Evolutionary conservation across 2,888 invertebrate species (phyloP).

Genomic region (Tetramorium bicarinatum): DNA sequence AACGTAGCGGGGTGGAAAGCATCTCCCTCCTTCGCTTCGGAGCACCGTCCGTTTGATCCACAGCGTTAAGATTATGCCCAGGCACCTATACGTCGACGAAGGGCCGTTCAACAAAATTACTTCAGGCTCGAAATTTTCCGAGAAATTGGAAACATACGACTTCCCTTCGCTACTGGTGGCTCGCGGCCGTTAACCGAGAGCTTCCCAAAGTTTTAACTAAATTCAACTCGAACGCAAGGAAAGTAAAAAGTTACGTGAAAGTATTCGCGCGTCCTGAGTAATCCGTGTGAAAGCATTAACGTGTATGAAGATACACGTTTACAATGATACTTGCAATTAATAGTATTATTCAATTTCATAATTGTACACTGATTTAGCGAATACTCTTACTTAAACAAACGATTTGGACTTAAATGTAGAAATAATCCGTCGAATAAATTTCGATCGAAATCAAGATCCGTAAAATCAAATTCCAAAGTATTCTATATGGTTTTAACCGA

Average conservation of each 20-base stretch:
- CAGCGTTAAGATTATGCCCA: constrained; percentile 30
- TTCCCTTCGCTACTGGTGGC: constrained; percentile 46
- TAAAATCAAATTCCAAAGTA: background rate
- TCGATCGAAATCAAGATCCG: background rate
- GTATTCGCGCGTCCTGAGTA: constrained; percentile 62
- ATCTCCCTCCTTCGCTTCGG: background rate
- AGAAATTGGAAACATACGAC: constrained; percentile 66
- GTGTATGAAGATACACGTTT: constrained; percentile 40
- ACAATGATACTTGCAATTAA: background rate
- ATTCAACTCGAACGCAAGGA: constrained; percentile 59
- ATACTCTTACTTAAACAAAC: background rate
- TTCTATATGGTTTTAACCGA: background rate
- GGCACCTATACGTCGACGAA: constrained; percentile 32
- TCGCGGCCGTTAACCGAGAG: constrained; percentile 50
- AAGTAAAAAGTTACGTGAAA: constrained; percentile 66
- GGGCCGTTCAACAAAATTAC: constrained; percentile 69
- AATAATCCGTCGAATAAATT: background rate
- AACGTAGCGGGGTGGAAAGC: constrained; percentile 41
- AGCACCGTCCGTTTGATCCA: constrained; percentile 42
- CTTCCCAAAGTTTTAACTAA: constrained; percentile 70
- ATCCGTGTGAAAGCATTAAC: constrained; percentile 57
- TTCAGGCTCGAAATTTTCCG: constrained; percentile 54
- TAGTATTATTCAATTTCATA: constrained; percentile 36
- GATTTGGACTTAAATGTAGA: background rate
- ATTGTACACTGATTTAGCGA: background rate